Evolutionary conservation across 1,140 invertebrate species (phyloP).

Genomic region (Zaprionus vittiger): DNA sequence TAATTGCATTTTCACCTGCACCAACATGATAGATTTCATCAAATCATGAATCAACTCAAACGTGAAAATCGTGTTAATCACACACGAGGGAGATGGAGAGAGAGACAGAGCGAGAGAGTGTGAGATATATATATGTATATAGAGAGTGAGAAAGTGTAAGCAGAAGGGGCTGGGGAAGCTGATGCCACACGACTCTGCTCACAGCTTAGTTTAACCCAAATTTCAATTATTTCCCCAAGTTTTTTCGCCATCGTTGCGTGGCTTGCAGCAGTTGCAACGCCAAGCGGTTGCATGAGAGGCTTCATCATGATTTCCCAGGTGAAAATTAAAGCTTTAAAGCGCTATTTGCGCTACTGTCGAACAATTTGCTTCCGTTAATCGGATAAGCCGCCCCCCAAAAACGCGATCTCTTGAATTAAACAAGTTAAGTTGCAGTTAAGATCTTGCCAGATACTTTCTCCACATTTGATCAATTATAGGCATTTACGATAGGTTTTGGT

Average conservation of each 20-base stretch:
- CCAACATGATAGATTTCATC: background rate
- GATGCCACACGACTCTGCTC: background rate
- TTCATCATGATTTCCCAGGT: background rate
- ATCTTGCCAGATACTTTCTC: background rate
- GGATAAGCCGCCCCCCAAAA: background rate
- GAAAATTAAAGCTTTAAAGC: slow-evolving; percentile 1
- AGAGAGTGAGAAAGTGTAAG: background rate
- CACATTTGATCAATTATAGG: background rate
- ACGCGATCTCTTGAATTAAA: background rate
- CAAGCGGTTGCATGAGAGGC: slow-evolving; percentile 1
- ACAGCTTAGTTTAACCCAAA: slow-evolving; percentile 7
- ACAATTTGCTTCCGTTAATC: slow-evolving; percentile 1
- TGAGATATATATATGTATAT: background rate
- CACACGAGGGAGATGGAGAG: background rate
- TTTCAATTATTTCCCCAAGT: background rate
- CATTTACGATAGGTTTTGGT: too few relatives aligned
- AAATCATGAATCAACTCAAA: background rate
- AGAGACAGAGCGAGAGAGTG: background rate
- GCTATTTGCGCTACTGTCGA: background rate
- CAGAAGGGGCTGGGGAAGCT: too few relatives aligned
- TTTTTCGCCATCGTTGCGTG: background rate
- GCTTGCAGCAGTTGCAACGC: background rate
- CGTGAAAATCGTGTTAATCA: background rate
- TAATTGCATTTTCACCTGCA: slow-evolving; percentile 4
- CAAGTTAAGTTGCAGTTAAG: background rate